These are phyloP conservation scores for Drosophila suboccidentalis DNA, from an alignment of 2,888 invertebrate genomes.

Conservation along the genomic window DNA sequence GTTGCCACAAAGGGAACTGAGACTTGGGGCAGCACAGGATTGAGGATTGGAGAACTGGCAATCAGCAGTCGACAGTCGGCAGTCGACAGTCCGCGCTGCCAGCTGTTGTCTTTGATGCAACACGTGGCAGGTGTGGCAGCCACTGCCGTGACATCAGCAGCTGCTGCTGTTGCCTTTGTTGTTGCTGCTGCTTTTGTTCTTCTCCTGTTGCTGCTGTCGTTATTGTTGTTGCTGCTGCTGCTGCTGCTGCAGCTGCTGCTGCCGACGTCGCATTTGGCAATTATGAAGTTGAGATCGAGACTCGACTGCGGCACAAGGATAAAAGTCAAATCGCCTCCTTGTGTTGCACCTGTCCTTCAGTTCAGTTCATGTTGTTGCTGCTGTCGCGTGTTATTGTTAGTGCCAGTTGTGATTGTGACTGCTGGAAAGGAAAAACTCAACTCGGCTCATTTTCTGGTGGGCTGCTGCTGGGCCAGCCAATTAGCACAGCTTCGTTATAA, in stretches of 20 bases:
- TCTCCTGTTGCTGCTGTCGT: neutral
- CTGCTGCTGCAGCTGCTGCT: slow-evolving; percentile 41
- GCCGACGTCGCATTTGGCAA: slow-evolving; percentile 49
- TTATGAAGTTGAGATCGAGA: slow-evolving; percentile 42
- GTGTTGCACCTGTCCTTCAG: slow-evolving; percentile 64
- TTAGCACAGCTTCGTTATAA: slow-evolving; percentile 57
- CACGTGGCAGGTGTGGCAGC: slow-evolving; percentile 75
- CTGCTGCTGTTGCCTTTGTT: slow-evolving; percentile 46
- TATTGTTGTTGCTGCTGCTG: slow-evolving; percentile 37
- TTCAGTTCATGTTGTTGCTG: slow-evolving; percentile 24
- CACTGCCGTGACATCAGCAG: slow-evolving; percentile 56
- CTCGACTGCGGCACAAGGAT: slow-evolving; percentile 47
- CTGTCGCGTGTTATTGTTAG: slow-evolving; percentile 61
- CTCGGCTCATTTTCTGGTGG: slow-evolving; percentile 26
- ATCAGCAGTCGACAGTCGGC: slow-evolving; percentile 12
- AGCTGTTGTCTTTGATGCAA: slow-evolving; percentile 63
- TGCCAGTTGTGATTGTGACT: slow-evolving; percentile 45
- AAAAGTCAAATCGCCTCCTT: slow-evolving; percentile 45
- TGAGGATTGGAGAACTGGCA: slow-evolving; percentile 18
- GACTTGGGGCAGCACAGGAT: slow-evolving; percentile 3
- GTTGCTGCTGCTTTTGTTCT: slow-evolving; percentile 38
- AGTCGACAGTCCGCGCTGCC: slow-evolving; percentile 22
- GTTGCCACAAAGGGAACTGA: slow-evolving; percentile 29
- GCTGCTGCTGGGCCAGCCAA: slow-evolving; percentile 35
- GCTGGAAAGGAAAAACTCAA: slow-evolving; percentile 27